Evolutionary conservation across 2,113 vertebrate species (phyloP).

Genomic region (Charadrius vociferus): DNA sequence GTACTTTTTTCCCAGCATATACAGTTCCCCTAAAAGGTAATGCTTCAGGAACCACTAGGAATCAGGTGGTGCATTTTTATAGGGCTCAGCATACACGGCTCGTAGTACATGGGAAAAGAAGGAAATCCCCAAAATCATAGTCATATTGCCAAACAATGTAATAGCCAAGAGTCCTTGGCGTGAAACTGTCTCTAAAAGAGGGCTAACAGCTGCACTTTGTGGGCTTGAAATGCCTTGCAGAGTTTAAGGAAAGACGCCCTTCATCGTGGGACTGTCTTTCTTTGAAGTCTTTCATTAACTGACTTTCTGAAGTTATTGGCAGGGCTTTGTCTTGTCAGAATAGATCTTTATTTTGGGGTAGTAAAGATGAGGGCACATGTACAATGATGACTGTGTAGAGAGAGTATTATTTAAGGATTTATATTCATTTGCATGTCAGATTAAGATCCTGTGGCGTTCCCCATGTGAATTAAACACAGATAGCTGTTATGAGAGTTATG

Average conservation of each 20-base stretch:
- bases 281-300: not conserved
- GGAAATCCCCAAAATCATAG: not conserved
- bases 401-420: conserved; percentile 10
- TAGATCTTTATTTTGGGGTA: not conserved
- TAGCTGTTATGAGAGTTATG: not conserved
- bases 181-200: not conserved
- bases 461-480: not conserved
- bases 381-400: not conserved
- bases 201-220: conserved; percentile 28
- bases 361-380: not conserved
- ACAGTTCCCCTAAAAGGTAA: not conserved
- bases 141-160: not conserved
- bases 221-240: conserved; percentile 1
- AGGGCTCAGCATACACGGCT: accelerated
- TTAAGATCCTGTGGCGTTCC: not conserved
- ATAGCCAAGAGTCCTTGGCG: not conserved
- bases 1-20: not conserved
- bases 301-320: not conserved
- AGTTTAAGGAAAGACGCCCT: not conserved
- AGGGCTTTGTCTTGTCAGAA: not conserved
- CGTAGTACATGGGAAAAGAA: accelerated
- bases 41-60: not conserved
- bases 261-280: not conserved
- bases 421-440: not conserved
- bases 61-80: accelerated